Percentiles rank a stretch among this genome's conserved stretches.
Evolutionary conservation across 2,113 vertebrate genomes (phyloP).

Genomic region (Syngnathus floridae): DNA sequence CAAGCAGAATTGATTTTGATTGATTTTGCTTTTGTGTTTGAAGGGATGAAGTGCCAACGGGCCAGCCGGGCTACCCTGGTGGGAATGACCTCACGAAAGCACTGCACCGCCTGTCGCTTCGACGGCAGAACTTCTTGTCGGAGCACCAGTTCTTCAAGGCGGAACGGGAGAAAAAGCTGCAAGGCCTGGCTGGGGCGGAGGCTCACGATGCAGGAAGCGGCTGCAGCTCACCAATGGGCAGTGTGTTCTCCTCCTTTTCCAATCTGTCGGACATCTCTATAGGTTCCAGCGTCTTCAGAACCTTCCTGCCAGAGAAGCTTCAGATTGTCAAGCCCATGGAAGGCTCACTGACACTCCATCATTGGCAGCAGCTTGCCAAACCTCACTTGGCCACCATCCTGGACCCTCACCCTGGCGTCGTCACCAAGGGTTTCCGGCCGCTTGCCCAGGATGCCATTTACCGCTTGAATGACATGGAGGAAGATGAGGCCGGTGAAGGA

Average conservation of each 20-base stretch:
- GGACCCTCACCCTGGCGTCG: conserved; percentile 89
- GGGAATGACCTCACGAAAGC: conserved; percentile 77
- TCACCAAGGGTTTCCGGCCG: conserved; percentile 90
- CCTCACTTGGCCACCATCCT: conserved; percentile 93
- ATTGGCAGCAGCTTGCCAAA: conserved; percentile 96
- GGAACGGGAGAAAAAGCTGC: conserved; percentile 79
- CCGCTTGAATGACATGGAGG: conserved; percentile 87
- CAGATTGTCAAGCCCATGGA: conserved; percentile 98
- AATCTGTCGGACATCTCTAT: conserved; percentile 78
- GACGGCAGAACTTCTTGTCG: conserved; percentile 86
- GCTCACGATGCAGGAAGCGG: conserved; percentile 44
- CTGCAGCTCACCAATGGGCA: conserved; percentile 71
- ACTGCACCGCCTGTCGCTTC: conserved; percentile 82
- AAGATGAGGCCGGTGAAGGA: conserved; percentile 75
- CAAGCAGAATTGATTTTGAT: background rate
- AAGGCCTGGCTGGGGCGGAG: conserved; percentile 55
- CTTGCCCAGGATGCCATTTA: conserved; percentile 75
- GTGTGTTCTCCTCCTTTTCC: conserved; percentile 68
- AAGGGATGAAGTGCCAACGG: conserved; percentile 53
- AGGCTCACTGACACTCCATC: conserved; percentile 94
- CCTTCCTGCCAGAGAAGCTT: conserved; percentile 90
- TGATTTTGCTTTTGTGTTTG: background rate
- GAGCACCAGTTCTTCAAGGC: conserved; percentile 90
- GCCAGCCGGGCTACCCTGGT: conserved; percentile 58
- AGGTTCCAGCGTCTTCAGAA: conserved; percentile 74